Evolutionary conservation across 1,140 invertebrate genomes (phyloP).

Genomic region (Bilobella aurantiaca): DNA sequence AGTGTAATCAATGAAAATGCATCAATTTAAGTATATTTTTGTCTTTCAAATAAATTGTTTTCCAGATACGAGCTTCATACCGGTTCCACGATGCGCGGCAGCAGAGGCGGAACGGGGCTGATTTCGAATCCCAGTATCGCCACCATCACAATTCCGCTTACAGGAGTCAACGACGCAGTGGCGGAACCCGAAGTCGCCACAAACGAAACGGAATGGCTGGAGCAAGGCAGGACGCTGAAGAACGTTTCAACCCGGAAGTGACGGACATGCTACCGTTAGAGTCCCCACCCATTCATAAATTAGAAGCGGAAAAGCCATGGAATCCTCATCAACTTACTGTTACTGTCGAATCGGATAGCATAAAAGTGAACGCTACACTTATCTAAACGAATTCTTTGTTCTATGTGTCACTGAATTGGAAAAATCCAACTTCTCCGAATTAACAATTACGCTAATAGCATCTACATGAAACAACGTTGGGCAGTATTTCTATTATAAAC

Average conservation of each 20-base stretch:
- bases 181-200: not conserved
- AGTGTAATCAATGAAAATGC: not conserved
- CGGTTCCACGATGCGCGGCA: not conserved
- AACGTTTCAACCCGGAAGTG: no score
- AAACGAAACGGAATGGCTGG: not conserved
- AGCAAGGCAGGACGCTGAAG: not conserved
- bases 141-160: not conserved
- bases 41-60: not conserved
- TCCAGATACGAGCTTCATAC: slow-evolving; percentile 6
- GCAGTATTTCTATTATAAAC: no score
- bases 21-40: not conserved
- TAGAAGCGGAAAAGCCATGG: no score
- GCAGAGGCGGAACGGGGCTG: not conserved
- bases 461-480: no score
- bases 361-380: no score
- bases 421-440: no score
- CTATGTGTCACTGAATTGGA: no score
- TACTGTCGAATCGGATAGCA: no score
- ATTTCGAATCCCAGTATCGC: not conserved
- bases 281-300: not conserved
- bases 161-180: not conserved
- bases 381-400: no score
- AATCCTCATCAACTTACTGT: no score
- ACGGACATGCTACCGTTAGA: no score
- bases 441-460: no score